Conservation (phyloP, 2,888 invertebrate genomes). For the Ectobius pallidus region DNA sequence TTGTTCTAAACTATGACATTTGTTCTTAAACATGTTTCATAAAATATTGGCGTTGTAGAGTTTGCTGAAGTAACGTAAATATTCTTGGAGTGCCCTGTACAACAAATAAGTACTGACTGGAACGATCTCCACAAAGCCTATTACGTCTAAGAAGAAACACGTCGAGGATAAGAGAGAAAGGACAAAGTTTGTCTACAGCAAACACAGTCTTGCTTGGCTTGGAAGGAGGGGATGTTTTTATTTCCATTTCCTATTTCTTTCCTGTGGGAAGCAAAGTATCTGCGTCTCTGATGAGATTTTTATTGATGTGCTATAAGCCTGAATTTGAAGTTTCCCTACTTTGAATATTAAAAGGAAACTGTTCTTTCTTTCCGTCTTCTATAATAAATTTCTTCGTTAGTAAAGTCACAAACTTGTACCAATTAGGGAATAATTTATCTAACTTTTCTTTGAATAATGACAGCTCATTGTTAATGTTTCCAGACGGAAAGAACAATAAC, state of each 20-base stretch:
- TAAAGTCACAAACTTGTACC: background rate
- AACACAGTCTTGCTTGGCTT: background rate
- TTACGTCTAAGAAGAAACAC: slow-evolving; percentile 13
- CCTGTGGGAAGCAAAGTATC: background rate
- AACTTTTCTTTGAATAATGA: background rate
- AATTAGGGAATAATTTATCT: background rate
- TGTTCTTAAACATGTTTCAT: no score
- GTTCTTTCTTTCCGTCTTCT: background rate
- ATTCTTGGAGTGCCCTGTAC: background rate
- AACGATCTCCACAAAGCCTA: slow-evolving; percentile 20
- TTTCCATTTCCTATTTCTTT: background rate
- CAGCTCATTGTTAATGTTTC: background rate
- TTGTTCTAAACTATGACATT: no score
- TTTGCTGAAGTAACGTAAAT: no score
- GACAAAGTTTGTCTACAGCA: slow-evolving; percentile 22
- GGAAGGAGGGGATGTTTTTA: background rate
- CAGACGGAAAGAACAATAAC: background rate
- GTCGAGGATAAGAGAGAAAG: slow-evolving; percentile 1
- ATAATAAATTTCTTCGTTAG: background rate
- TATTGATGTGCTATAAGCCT: background rate
- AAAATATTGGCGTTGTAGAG: no score
- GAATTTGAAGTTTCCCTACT: background rate
- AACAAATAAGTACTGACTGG: background rate
- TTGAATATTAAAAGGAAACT: background rate
- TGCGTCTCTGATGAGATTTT: background rate